Conservation (phyloP, 1,140 invertebrate species). For the Leptopilina boulardi region DNA sequence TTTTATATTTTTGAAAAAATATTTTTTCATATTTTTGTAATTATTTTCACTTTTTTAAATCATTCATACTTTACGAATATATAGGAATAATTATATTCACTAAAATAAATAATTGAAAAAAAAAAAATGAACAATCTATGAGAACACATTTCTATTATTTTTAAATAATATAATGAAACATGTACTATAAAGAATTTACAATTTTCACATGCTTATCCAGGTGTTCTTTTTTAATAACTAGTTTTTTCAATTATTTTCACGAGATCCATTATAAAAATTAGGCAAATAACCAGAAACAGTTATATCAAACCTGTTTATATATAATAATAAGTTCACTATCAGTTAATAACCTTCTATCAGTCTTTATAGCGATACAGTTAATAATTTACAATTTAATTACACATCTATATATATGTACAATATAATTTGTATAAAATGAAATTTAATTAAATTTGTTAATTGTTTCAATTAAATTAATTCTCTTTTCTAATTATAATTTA, state of each 20-base stretch:
- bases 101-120: no score
- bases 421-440: background rate
- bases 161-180: background rate
- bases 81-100: no score
- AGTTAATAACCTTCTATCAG: background rate
- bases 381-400: constrained; percentile 18
- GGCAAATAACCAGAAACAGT: background rate
- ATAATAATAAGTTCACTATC: background rate
- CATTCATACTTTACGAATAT: no score
- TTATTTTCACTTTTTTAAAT: no score
- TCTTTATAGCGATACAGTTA: constrained; percentile 5
- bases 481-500: no score
- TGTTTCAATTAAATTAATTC: no score
- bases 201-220: background rate
- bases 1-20: no score
- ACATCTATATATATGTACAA: background rate
- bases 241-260: background rate
- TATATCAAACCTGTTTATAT: constrained; percentile 12
- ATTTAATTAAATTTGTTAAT: background rate
- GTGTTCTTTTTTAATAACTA: background rate
- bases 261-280: background rate
- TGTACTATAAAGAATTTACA: background rate
- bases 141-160: background rate
- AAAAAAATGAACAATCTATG: background rate
- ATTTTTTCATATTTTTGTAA: no score